Evolutionary conservation across 2,113 vertebrate species (phyloP), one percentile per base, ranked within the genome.

Genomic region (Catharus fuscescens): DNA sequence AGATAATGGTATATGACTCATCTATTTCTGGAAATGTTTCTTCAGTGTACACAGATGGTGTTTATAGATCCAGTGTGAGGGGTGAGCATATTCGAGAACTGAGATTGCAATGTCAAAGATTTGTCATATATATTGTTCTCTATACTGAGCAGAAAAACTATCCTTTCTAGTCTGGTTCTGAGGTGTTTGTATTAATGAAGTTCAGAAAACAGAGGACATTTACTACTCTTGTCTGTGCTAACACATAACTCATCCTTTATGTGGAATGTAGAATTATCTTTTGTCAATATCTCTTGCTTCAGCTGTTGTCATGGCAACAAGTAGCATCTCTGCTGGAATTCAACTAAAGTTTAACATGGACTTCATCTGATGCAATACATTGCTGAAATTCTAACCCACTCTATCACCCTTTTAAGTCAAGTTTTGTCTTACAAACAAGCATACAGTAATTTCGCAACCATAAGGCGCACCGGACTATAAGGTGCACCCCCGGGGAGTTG

Each of bases 1-100:
- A 80, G 67, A 86, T 86, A 71, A 82, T 92, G 71, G 42, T 82
- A 48, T 62, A 70, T 93, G 93, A 96, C 64, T 95, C 94, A 95
- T 92, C 88, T 92, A 80, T 94, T 94, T 96, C 85, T 95, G 92
- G 93, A 92, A 90, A 88, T 50, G 72, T 83, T 96, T 90, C 90
- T 86, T 93, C 48, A 34, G 72, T 31, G 53, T 78, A 74, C 61
- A 34, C 94, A 97, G 93, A 93, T 96, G 94, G 93, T 96, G 95
- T 97, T 97, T 96, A 88, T 71, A 86, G 92, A 86, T 38, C 47
- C 48, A 65, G 0, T 17, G n/a, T 80, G 77, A 87, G 45, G 65
- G 60, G 86, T 86, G 76, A 92, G 25, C 47, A 36, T 90, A 70
- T 80, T 95, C 1, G 11, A 92, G 88, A 88, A 77, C 42, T 48